Conservation (phyloP, 2,797 vertebrate genomes). For the Aulostomus chinensis region DNA sequence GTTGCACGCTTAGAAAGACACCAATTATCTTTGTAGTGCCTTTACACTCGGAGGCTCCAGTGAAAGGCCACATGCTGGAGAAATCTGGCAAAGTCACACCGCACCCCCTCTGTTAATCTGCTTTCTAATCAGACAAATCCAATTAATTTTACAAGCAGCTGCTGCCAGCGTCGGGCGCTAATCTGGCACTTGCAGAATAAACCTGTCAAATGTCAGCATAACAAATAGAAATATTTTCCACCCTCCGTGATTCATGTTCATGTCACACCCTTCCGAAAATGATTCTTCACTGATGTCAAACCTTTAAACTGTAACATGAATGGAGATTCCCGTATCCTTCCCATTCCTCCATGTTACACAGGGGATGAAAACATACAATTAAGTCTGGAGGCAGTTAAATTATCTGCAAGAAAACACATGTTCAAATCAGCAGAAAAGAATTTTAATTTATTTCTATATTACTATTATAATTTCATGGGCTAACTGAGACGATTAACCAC, state of each 20-base stretch:
- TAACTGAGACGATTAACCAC: too few relatives aligned
- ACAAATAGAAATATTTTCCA: not conserved
- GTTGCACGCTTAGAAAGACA: slow-evolving; percentile 40
- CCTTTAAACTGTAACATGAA: too few relatives aligned
- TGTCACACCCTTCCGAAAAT: slow-evolving; percentile 2
- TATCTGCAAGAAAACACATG: too few relatives aligned
- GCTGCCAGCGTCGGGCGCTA: slow-evolving; percentile 2
- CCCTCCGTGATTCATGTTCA: too few relatives aligned
- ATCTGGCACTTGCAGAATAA: slow-evolving; percentile 1
- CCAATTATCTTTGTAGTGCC: slow-evolving; percentile 54
- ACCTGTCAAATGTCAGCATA: not conserved
- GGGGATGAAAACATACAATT: too few relatives aligned
- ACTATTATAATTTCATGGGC: too few relatives aligned
- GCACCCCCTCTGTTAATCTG: slow-evolving; percentile 11
- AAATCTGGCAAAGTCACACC: slow-evolving; percentile 14
- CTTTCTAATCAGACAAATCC: slow-evolving; percentile 41
- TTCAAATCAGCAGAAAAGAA: too few relatives aligned
- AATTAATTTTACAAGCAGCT: slow-evolving; percentile 41
- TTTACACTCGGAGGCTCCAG: slow-evolving; percentile 16
- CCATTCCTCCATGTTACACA: too few relatives aligned
- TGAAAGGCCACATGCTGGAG: slow-evolving; percentile 10
- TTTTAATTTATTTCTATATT: too few relatives aligned
- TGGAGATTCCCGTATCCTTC: too few relatives aligned
- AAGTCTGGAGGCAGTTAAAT: too few relatives aligned
- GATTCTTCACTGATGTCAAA: too few relatives aligned